Evolutionary conservation across 2,888 invertebrate species (phyloP).

Genomic region (Aelia acuminata): DNA sequence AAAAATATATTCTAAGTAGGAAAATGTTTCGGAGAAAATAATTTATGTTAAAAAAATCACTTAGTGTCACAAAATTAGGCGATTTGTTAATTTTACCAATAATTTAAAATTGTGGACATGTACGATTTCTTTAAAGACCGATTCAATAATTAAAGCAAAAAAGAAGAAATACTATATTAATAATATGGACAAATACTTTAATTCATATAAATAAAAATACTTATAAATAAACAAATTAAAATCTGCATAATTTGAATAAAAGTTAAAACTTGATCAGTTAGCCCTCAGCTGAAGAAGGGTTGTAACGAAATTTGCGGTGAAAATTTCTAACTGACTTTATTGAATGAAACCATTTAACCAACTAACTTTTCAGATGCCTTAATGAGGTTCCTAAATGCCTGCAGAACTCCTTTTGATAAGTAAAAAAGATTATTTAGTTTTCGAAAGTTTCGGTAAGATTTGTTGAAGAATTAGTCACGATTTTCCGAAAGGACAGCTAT

Average conservation of each 20-base stretch:
- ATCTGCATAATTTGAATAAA: background rate
- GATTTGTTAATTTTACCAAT: too few relatives aligned
- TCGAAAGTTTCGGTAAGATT: background rate
- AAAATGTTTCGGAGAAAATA: too few relatives aligned
- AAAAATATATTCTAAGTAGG: too few relatives aligned
- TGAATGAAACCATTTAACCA: background rate
- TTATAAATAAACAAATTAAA: background rate
- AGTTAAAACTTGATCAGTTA: background rate
- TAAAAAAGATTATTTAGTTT: constrained; percentile 6
- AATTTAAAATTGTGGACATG: too few relatives aligned
- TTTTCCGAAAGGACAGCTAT: background rate
- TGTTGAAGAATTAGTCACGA: background rate
- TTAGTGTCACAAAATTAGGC: too few relatives aligned
- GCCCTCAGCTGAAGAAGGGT: background rate
- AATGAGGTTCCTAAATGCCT: background rate
- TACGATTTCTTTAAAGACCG: too few relatives aligned
- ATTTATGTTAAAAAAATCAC: too few relatives aligned
- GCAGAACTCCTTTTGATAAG: background rate
- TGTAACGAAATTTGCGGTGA: constrained; percentile 15
- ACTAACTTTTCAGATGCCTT: background rate
- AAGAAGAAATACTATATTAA: too few relatives aligned
- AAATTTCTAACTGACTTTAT: constrained; percentile 25
- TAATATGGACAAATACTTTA: too few relatives aligned
- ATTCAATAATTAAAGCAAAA: too few relatives aligned
- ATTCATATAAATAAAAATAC: background rate